Percentiles rank a stretch among this genome's conserved stretches.
phyloP scores from a whole-genome alignment of 2,113 vertebrate species.

The Raja brachyura region DNA sequence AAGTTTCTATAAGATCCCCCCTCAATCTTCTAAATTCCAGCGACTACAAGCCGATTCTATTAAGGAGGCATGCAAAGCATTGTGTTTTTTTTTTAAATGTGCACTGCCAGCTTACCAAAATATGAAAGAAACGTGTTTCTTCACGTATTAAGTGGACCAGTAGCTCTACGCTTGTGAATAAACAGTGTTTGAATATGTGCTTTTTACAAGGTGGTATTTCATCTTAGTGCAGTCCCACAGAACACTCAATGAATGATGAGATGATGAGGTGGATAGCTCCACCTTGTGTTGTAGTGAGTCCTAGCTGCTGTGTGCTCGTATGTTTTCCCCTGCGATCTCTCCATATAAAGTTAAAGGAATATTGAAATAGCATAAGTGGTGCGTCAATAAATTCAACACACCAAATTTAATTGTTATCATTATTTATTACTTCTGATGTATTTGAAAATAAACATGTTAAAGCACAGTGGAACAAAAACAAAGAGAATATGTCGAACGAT shows the following conservation, averaged over 20 bases:
- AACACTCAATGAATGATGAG: background rate
- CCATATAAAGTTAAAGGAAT: background rate
- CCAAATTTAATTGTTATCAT: background rate
- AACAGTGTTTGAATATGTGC: background rate
- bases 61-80: background rate
- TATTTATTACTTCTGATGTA: background rate
- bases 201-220: background rate
- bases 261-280: background rate
- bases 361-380: background rate
- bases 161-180: background rate
- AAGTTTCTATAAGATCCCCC: no score
- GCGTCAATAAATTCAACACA: background rate
- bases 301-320: background rate
- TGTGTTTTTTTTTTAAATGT: no score
- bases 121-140: background rate
- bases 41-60: no score
- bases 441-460: background rate
- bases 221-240: background rate
- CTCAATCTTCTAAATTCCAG: no score
- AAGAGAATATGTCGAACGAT: background rate
- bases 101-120: background rate
- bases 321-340: background rate
- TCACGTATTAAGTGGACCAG: background rate
- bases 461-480: background rate
- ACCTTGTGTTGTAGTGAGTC: background rate